These are phyloP conservation scores for Apostichopus californicus DNA, from an alignment of 35 echinoderm and acorn worm species.

Conservation along the genomic window DNA sequence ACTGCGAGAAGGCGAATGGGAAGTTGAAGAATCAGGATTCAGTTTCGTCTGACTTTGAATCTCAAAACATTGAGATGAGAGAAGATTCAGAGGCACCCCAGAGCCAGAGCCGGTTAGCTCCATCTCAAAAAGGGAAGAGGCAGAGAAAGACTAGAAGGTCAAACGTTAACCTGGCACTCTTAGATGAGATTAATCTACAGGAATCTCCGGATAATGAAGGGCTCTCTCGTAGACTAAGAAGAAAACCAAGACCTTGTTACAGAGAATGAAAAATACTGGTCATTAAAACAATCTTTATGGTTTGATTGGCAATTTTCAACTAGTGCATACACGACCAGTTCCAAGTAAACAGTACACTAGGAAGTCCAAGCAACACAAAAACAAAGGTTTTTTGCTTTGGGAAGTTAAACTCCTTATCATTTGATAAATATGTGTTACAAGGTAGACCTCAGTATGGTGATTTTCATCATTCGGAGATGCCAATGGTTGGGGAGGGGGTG, in stretches of 20 bases:
- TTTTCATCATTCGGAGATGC: no score
- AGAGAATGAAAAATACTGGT: neutral
- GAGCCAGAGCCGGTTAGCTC: neutral
- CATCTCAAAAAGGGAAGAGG: neutral
- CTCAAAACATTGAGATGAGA: neutral
- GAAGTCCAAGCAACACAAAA: no score
- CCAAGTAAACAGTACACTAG: no score
- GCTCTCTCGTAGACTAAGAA: constrained; percentile 24
- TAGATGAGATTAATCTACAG: constrained; percentile 29
- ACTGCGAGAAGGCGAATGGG: neutral
- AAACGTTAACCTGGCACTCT: constrained; percentile 35
- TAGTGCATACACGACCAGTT: no score
- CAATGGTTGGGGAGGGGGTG: no score
- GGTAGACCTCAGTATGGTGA: no score
- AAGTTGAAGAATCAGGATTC: neutral
- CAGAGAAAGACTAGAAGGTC: constrained; percentile 12
- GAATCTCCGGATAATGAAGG: constrained; percentile 5
- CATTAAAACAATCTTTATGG: no score
- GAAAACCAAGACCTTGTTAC: constrained; percentile 13
- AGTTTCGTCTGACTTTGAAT: neutral
- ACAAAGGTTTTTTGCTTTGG: no score
- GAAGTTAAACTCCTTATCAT: no score
- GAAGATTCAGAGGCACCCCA: neutral
- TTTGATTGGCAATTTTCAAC: no score
- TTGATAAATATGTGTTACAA: no score